Percentiles rank a stretch among this genome's conserved stretches.
These are phyloP conservation scores for Gymnosoma rotundatum DNA, from an alignment of 2,888 invertebrate species.

Conservation along the genomic window DNA sequence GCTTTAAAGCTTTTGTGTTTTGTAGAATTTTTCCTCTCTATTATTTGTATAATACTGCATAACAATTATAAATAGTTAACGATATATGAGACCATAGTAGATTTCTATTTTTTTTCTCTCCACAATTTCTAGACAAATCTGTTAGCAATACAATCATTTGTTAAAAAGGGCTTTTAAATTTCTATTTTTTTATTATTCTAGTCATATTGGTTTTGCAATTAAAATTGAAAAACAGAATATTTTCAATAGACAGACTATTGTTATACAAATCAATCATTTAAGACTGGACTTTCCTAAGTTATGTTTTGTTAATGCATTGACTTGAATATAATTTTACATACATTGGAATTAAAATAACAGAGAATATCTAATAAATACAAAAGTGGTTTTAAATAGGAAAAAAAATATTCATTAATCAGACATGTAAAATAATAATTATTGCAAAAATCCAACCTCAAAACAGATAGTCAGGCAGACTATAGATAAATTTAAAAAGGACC, in stretches of 20 bases:
- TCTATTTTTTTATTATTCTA: conserved; percentile 16
- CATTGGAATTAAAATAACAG: too few species aligned
- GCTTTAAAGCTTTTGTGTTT: conserved; percentile 45
- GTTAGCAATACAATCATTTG: conserved; percentile 6
- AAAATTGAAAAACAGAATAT: conserved; percentile 22
- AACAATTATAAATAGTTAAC: conserved; percentile 58
- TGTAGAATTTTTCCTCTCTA: conserved; percentile 7
- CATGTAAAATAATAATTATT: too few species aligned
- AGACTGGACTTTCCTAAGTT: background rate
- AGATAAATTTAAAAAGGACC: too few species aligned
- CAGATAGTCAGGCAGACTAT: too few species aligned
- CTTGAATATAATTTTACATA: too few species aligned
- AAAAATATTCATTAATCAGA: too few species aligned
- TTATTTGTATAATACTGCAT: conserved; percentile 15
- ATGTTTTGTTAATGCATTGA: background rate
- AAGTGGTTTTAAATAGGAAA: too few species aligned
- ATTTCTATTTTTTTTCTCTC: conserved; percentile 6
- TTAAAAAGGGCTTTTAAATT: conserved; percentile 30
- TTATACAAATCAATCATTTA: background rate
- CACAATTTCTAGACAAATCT: conserved; percentile 15
- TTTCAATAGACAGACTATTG: conserved; percentile 41
- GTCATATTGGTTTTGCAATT: conserved; percentile 24
- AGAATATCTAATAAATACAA: too few species aligned
- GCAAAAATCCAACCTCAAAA: too few species aligned
- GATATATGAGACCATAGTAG: conserved; percentile 27